A percentile compares a stretch with the other conserved stretches of the same genome.
Evolutionary conservation across 2,888 invertebrate genomes (phyloP).

Genomic region (Patella caerulea): DNA sequence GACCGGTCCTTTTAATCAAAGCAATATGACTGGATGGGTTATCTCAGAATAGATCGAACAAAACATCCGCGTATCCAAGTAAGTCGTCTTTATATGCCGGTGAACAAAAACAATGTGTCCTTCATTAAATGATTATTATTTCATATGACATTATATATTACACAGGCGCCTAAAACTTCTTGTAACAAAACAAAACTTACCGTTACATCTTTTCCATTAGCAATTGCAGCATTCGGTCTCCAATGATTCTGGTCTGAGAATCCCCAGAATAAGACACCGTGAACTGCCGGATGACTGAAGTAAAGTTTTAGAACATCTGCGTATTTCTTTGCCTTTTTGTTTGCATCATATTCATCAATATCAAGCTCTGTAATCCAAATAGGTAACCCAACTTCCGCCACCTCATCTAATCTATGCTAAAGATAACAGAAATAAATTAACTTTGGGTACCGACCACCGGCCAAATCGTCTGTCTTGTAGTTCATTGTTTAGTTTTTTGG

Average conservation of each 20-base stretch:
- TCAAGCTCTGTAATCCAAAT: slow-evolving; percentile 55
- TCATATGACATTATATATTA: no score
- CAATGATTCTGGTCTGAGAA: slow-evolving; percentile 26
- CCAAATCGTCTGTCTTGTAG: no score
- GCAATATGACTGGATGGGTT: no score
- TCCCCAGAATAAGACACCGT: slow-evolving; percentile 33
- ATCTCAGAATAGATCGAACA: no score
- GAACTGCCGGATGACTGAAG: slow-evolving; percentile 23
- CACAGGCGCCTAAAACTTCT: no score
- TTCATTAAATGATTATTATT: not conserved
- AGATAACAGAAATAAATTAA: not conserved
- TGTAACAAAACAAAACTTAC: slow-evolving; percentile 14
- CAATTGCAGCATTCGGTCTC: slow-evolving; percentile 28
- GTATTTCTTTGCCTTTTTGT: slow-evolving; percentile 33
- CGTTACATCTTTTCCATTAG: slow-evolving; percentile 31
- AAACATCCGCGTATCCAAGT: no score
- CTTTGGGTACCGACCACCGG: no score
- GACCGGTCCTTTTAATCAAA: no score
- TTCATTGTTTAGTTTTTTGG: no score
- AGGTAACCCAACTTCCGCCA: slow-evolving; percentile 45
- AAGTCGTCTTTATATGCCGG: no score
- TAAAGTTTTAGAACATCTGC: slow-evolving; percentile 20
- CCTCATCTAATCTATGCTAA: slow-evolving; percentile 42
- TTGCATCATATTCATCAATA: slow-evolving; percentile 30
- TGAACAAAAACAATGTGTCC: no score